Conservation (phyloP, 2,797 vertebrate genomes). For the Pempheris klunzingeri region DNA sequence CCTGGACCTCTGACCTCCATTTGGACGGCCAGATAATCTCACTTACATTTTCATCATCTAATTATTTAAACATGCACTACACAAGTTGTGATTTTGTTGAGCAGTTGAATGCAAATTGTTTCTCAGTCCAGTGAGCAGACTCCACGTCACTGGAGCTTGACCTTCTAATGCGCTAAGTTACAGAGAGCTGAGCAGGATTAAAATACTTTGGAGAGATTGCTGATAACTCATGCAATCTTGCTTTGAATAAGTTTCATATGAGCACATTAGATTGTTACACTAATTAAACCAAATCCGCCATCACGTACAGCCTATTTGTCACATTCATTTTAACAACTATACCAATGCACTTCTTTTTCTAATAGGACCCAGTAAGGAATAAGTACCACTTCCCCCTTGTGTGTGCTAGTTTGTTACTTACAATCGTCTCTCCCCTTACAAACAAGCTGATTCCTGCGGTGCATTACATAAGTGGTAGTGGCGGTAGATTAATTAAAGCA, state of each 20-base stretch:
- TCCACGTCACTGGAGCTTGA: slow-evolving; percentile 30
- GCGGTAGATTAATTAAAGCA: slow-evolving; percentile 57
- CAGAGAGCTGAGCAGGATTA: slow-evolving; percentile 45
- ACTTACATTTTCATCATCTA: slow-evolving; percentile 5
- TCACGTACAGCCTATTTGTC: slow-evolving; percentile 17
- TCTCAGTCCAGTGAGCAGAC: slow-evolving; percentile 22
- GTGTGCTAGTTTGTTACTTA: slow-evolving; percentile 32
- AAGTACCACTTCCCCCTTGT: slow-evolving; percentile 22
- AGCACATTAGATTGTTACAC: slow-evolving; percentile 25
- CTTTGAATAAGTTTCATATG: slow-evolving; percentile 32
- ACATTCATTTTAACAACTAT: slow-evolving; percentile 57
- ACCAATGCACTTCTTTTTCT: slow-evolving; percentile 14
- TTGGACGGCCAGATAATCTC: neutral
- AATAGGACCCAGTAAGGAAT: slow-evolving; percentile 19
- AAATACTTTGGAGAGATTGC: slow-evolving; percentile 31
- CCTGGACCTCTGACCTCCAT: slow-evolving; percentile 30
- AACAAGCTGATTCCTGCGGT: slow-evolving; percentile 47
- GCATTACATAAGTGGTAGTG: slow-evolving; percentile 35
- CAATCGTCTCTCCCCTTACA: slow-evolving; percentile 46
- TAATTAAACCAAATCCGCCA: slow-evolving; percentile 50
- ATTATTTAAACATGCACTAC: slow-evolving; percentile 29
- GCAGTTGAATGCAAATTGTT: slow-evolving; percentile 40
- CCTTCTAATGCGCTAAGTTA: slow-evolving; percentile 29
- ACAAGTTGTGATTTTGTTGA: slow-evolving; percentile 19
- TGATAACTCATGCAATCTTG: slow-evolving; percentile 28